phyloP scores from a whole-genome alignment of 2,888 invertebrate genomes.

The Platycnemis pennipes region DNA sequence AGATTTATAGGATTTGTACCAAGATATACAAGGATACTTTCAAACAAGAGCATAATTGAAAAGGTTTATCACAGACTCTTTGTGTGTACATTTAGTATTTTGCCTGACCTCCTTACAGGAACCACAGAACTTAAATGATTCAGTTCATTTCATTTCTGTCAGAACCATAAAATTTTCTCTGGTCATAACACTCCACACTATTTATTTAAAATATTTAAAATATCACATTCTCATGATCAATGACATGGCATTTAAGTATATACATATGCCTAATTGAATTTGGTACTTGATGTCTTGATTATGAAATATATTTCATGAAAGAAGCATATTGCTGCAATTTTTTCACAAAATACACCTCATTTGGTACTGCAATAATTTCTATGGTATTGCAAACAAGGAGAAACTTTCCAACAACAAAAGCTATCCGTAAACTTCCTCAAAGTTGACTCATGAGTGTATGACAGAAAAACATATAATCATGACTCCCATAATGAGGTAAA shows the following conservation, averaged over 20 bases:
- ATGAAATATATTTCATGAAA: neutral
- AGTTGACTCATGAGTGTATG: neutral
- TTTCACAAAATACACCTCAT: neutral
- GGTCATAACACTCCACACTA: neutral
- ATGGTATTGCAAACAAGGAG: neutral
- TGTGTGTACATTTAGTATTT: conserved; percentile 57
- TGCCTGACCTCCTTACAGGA: conserved; percentile 40
- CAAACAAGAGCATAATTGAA: conserved; percentile 60
- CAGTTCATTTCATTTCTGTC: neutral
- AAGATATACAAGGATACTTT: conserved; percentile 62
- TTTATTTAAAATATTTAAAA: neutral
- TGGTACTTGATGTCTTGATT: conserved; percentile 15
- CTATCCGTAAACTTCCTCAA: neutral
- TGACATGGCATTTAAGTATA: neutral
- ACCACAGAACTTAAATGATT: neutral
- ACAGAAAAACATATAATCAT: neutral
- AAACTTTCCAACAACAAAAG: neutral
- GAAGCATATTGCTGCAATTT: neutral
- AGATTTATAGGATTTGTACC: conserved; percentile 57
- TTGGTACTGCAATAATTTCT: neutral
- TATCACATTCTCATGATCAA: conserved; percentile 45
- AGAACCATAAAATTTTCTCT: neutral
- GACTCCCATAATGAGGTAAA: neutral
- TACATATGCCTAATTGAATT: conserved; percentile 27
- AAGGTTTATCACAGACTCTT: conserved; percentile 60